Evolutionary conservation across 2,113 vertebrate genomes (phyloP).

Genomic region (Aleadryas rufinucha): DNA sequence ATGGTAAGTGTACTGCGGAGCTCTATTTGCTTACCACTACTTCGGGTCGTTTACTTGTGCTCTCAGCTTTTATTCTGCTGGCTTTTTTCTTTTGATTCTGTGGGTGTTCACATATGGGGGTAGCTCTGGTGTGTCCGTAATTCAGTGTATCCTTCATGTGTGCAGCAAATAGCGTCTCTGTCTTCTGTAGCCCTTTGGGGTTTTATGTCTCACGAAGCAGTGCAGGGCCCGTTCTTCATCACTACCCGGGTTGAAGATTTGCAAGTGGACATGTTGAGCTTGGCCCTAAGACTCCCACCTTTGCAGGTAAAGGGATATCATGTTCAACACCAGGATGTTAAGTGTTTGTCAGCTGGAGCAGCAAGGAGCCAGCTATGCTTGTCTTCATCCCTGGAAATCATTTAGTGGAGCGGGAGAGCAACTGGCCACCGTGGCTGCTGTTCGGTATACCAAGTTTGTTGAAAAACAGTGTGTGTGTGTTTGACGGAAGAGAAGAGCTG

Average conservation of each 20-base stretch:
- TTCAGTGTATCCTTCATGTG: fast-evolving
- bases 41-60: fast-evolving
- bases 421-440: fast-evolving
- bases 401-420: neutral
- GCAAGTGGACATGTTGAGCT: fast-evolving
- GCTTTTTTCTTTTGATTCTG: neutral
- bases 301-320: neutral
- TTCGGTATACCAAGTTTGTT: fast-evolving
- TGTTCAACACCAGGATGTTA: neutral
- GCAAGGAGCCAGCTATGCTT: neutral
- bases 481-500: no score
- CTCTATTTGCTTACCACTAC: neutral
- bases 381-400: fast-evolving
- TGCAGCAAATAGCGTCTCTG: neutral
- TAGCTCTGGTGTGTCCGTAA: neutral
- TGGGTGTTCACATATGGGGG: fast-evolving
- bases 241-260: neutral
- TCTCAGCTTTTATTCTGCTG: neutral
- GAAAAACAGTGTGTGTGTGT: fast-evolving
- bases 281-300: neutral
- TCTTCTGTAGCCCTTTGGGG: neutral
- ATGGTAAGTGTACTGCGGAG: fast-evolving
- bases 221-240: neutral
- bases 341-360: neutral
- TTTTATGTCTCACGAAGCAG: fast-evolving